These are phyloP conservation scores for Augiades crinisus DNA, from an alignment of 2,888 invertebrate species.

Conservation along the genomic window DNA sequence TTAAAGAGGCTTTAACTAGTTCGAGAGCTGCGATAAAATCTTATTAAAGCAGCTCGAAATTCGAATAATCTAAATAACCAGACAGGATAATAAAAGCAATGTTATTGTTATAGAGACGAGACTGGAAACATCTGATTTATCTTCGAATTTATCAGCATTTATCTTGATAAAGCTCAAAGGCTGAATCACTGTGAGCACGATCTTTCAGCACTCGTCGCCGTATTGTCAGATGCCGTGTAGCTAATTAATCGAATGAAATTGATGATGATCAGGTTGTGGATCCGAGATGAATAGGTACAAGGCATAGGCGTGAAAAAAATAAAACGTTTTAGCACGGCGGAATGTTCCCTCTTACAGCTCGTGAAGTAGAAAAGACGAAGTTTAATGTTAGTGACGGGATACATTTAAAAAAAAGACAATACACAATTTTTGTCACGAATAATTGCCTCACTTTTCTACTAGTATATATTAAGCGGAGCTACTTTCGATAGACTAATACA, in stretches of 20 bases:
- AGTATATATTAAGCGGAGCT: too few species aligned
- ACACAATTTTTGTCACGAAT: too few species aligned
- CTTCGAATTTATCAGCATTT: too few species aligned
- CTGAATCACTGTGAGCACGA: conserved; percentile 16
- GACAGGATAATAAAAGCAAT: not conserved
- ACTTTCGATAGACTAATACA: too few species aligned
- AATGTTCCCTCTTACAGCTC: not conserved
- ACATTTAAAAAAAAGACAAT: too few species aligned
- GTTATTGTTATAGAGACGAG: conserved; percentile 6
- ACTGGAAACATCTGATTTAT: conserved; percentile 9
- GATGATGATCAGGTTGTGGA: not conserved
- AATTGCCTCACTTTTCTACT: too few species aligned
- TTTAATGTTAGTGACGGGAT: not conserved
- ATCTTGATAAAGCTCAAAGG: conserved; percentile 13
- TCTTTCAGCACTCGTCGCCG: conserved; percentile 3
- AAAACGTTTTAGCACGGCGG: not conserved
- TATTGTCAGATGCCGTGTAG: conserved; percentile 5
- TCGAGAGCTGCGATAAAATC: conserved; percentile 13
- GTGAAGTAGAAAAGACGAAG: not conserved
- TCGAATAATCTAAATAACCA: conserved; percentile 6
- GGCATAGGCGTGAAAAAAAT: not conserved
- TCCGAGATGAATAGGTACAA: not conserved
- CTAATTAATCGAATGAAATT: conserved; percentile 12
- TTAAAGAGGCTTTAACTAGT: conserved; percentile 6
- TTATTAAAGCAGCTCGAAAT: conserved; percentile 2